Evolutionary conservation across 2,888 invertebrate genomes (phyloP).

Genomic region (Tupiocoris notatus): DNA sequence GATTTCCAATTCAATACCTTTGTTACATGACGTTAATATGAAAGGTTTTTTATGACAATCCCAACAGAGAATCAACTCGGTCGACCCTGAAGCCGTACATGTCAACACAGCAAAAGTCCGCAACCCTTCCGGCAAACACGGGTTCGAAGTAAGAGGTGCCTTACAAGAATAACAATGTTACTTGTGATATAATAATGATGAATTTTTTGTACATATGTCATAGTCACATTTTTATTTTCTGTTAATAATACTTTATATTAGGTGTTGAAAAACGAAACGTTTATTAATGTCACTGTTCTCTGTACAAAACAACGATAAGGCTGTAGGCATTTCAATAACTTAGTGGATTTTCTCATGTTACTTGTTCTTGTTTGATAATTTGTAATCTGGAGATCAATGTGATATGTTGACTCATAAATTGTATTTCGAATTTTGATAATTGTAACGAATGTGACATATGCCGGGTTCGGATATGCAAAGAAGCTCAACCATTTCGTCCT

Average conservation of each 20-base stretch:
- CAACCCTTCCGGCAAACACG: slow-evolving; percentile 67
- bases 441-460: neutral
- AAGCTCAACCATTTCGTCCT: slow-evolving; percentile 8
- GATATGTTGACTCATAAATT: slow-evolving; percentile 15
- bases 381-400: slow-evolving; percentile 2
- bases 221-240: slow-evolving; percentile 37
- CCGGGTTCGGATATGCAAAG: neutral
- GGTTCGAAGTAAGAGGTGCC: slow-evolving; percentile 47
- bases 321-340: slow-evolving; percentile 37
- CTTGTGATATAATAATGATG: slow-evolving; percentile 14
- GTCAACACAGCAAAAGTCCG: slow-evolving; percentile 77
- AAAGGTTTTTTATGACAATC: neutral
- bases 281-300: slow-evolving; percentile 13
- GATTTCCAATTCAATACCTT: no score
- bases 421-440: neutral
- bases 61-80: slow-evolving; percentile 70
- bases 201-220: slow-evolving; percentile 36
- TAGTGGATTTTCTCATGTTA: neutral
- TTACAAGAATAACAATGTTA: slow-evolving; percentile 20
- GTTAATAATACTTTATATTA: slow-evolving; percentile 18
- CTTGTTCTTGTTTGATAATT: neutral
- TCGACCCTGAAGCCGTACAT: slow-evolving; percentile 73
- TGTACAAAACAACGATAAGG: slow-evolving; percentile 41
- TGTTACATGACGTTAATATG: no score
- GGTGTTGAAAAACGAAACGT: slow-evolving; percentile 13